These are phyloP conservation scores for Pituophis catenifer DNA, from an alignment of 2,113 vertebrate genomes.

Conservation along the genomic window DNA sequence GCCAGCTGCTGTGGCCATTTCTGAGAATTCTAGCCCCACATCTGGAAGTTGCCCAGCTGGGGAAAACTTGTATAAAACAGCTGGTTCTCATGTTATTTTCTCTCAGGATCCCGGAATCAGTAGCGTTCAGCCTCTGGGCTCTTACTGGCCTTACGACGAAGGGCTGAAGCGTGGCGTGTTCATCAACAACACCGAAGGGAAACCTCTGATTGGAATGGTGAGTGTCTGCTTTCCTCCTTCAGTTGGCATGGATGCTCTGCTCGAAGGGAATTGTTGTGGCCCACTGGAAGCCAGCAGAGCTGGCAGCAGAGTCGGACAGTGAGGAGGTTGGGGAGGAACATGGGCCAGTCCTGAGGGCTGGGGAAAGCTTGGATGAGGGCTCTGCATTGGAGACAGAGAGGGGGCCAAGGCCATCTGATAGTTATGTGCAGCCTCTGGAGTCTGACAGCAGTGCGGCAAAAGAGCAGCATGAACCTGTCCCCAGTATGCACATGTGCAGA, in stretches of 20 bases:
- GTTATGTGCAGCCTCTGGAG: too few species aligned
- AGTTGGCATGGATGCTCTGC: not conserved
- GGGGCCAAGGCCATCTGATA: too few species aligned
- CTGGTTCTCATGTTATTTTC: not conserved
- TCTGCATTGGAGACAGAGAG: too few species aligned
- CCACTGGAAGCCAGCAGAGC: too few species aligned
- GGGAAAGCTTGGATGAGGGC: too few species aligned
- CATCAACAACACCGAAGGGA: slow-evolving; percentile 78
- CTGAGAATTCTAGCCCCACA: not conserved
- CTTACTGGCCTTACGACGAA: slow-evolving; percentile 84
- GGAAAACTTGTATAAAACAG: not conserved
- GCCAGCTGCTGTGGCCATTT: not conserved
- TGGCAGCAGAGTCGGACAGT: too few species aligned
- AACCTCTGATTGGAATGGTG: slow-evolving; percentile 82
- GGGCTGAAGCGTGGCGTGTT: slow-evolving; percentile 79
- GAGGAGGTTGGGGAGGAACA: too few species aligned
- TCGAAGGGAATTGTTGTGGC: not conserved
- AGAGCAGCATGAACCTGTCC: too few species aligned
- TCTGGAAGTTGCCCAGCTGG: not conserved
- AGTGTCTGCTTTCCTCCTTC: not conserved
- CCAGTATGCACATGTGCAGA: too few species aligned
- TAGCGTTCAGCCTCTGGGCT: slow-evolving; percentile 73
- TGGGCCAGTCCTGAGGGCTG: too few species aligned
- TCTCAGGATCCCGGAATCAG: slow-evolving; percentile 85
- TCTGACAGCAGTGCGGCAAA: too few species aligned